Evolutionary conservation across 1,140 invertebrate species (phyloP), one percentile per base, ranked within the genome.

Genomic region (Zaprionus tsacasi): DNA sequence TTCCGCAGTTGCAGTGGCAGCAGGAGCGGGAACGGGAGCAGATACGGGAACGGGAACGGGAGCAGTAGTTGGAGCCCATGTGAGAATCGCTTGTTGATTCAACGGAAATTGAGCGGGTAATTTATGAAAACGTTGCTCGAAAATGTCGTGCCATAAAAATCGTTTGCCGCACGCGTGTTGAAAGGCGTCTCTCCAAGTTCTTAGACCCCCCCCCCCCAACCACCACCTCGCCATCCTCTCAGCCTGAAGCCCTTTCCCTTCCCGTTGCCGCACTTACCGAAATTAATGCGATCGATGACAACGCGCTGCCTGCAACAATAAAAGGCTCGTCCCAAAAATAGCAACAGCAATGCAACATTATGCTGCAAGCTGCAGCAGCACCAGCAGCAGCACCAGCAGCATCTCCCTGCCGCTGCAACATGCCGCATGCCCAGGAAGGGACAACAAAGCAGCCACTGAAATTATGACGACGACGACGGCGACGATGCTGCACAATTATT

Each of bases 251-350:
- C 10, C 17, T 11, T 38, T 13, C 57, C 76, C 61, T 38, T 50
- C 30, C 12, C 50, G 60, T 40, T 33, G 57, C 61, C 61, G 79
- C 83, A 89, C 83, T 88, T 89, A 89, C 80, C 83, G 59, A 91
- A 90, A 91, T 91, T 91, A 91, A 91, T 91, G 90, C 78, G 55
- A 81, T 83, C 76, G 90, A 91, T 91, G 90, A 91, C 90, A 91
- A 78, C 85, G 45, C 45, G 57, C 50, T 56, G 69, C 56, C 73
- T 73, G 71, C 58, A 79, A 78, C 80, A 85, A 90, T 81, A 90
- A 91, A 82, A 83, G 78, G 59, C 73, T 17, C 57, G 43, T 35
- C 65, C 81, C 81, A 81, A 90, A 90, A 89, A 89, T 89, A 89
- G 85, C 27, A 30, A 66, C 25, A n/a, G 21, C 45, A 50, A 60